Base-by-base conservation (phyloP, 2,888 invertebrate genomes). In the Serrognathus titanus region DNA sequence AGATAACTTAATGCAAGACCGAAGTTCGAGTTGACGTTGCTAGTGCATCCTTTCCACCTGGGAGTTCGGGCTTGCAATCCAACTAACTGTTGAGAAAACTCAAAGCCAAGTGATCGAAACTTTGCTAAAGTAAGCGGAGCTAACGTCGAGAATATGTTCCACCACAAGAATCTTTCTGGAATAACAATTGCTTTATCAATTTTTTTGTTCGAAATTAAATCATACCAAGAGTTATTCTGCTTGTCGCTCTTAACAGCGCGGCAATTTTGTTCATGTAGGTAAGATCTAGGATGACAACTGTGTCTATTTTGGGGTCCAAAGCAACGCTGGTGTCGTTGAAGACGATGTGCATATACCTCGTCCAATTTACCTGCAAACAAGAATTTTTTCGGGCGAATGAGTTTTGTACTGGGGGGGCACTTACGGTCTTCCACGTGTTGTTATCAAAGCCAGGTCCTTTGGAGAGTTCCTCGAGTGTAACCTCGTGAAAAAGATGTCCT, bases 121-220 rank as follows among this genome's bases (percentile, higher is more conserved):
- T 79, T 72, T 56, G 76, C 72, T 46, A 81, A 76, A 6, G 86
- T 84, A 74, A 86, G 79, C 24, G 85, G 85, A 0, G 85, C 84
- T 47, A 87, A 79, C 10, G 84, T 82, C 7, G 85, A 83, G 74
- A 85, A 85, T 55, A 86, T 80, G 66, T 84, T 82, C 90, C 90
- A 90, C 81, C 88, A 85, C 16, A 88, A 74, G 76, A 85, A 89
- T 59, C 87, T 86, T 58, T 86, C 89, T 85, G 79, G 38, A 75
- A 74, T 66, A 63, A 57, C 31, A 61, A 58, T 59, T 63, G 58
- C 51, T 41, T 38, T 10, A 39, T 4, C 4, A 16, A 35, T 55
- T 49, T 45, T 16, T 41, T 50, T 60, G 39, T 13, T 46, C 5
- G 1, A 40, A 40, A 40, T 40, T 43, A 16, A 13, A 43, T 50